Evolutionary conservation across 2,113 vertebrate species (phyloP).

Genomic region (Microtus montanus): DNA sequence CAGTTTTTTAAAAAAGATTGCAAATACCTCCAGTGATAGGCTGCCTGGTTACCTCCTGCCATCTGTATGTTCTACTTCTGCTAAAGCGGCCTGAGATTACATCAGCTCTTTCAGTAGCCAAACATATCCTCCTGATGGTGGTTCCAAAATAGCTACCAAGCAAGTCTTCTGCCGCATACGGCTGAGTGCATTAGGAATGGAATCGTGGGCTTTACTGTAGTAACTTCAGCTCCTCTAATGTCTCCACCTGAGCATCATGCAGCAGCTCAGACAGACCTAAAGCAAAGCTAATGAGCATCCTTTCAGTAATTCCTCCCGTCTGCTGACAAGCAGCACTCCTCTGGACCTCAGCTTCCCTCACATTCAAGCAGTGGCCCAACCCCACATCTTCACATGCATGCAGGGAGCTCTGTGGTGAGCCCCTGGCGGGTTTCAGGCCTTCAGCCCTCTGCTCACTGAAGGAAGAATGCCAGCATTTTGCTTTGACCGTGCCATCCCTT

Average conservation of each 20-base stretch:
- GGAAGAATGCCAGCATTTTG: neutral
- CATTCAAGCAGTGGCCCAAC: neutral
- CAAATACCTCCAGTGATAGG: neutral
- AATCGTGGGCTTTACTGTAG: constrained; percentile 2
- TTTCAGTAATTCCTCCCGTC: neutral
- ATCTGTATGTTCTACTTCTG: constrained; percentile 2
- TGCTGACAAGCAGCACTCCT: neutral
- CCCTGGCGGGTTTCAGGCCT: neutral
- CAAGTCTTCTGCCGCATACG: neutral
- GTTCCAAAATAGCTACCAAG: neutral
- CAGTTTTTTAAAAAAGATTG: constrained; percentile 23
- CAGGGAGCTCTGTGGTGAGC: neutral
- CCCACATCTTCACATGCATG: neutral
- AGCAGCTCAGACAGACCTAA: neutral
- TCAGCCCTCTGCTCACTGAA: neutral
- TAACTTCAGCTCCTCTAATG: neutral
- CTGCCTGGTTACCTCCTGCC: neutral
- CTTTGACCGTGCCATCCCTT: neutral
- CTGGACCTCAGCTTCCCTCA: neutral
- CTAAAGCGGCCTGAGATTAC: neutral
- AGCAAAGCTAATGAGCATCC: neutral
- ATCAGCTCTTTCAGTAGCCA: neutral
- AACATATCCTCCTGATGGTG: neutral
- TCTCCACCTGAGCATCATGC: neutral
- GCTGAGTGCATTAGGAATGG: neutral